phyloP scores from a whole-genome alignment of 1,140 invertebrate genomes.

The Drosophila mayri region DNA sequence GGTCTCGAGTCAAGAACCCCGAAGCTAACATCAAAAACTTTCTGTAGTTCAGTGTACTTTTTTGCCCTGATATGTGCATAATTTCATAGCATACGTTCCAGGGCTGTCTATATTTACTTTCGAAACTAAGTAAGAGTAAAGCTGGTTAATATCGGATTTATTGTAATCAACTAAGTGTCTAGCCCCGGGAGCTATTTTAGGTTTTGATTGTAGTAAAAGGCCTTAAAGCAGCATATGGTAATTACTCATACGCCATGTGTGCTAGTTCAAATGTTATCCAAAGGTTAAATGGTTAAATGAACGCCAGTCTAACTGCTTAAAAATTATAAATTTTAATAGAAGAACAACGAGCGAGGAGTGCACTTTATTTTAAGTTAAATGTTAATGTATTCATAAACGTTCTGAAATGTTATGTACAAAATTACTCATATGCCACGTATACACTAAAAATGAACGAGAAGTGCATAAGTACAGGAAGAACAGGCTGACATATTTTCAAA shows the following conservation, averaged over 20 bases:
- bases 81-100: neutral
- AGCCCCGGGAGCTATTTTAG: neutral
- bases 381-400: no score
- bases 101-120: neutral
- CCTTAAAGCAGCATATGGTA: neutral
- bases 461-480: neutral
- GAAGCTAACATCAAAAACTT: constrained; percentile 13
- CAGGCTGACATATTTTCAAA: neutral
- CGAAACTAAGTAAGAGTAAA: neutral
- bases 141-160: neutral
- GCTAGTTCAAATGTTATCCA: neutral
- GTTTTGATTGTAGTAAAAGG: no score
- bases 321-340: constrained; percentile 2
- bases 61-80: neutral
- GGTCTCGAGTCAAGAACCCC: constrained; percentile 15
- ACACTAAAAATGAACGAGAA: neutral
- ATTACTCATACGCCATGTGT: constrained; percentile 12
- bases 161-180: constrained; percentile 3
- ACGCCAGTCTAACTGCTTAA: neutral
- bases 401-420: no score
- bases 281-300: neutral
- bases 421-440: neutral
- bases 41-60: neutral
- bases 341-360: neutral
- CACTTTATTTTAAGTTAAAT: no score